These are phyloP conservation scores for Ischnura elegans DNA, from an alignment of 2,888 invertebrate species.

Conservation along the genomic window DNA sequence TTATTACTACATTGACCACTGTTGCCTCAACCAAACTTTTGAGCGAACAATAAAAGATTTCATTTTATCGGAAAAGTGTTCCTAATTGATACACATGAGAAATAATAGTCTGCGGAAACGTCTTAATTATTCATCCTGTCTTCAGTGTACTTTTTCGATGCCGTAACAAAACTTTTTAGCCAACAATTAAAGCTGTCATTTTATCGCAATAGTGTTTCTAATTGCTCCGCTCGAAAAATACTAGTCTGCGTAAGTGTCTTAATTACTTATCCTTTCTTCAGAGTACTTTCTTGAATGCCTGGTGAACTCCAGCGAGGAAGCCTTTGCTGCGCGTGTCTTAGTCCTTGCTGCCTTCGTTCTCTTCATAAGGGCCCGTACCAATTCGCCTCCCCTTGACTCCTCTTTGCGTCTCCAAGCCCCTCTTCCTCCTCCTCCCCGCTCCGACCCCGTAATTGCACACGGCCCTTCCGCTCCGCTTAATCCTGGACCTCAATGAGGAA, in stretches of 20 bases:
- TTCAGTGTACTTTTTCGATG: too few relatives aligned
- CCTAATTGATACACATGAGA: too few relatives aligned
- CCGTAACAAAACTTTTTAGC: too few relatives aligned
- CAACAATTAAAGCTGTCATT: too few relatives aligned
- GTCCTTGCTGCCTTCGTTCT: not conserved
- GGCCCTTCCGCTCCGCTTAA: conserved; percentile 56
- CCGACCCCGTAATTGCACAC: conserved; percentile 45
- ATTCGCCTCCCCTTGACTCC: not conserved
- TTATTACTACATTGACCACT: too few relatives aligned
- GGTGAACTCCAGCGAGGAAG: not conserved
- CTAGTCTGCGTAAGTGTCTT: not conserved
- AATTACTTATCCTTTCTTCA: not conserved
- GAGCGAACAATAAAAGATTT: too few relatives aligned
- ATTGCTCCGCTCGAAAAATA: too few relatives aligned
- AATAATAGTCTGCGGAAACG: too few relatives aligned
- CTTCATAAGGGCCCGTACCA: not conserved
- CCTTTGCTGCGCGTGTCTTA: not conserved
- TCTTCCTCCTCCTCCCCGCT: not conserved
- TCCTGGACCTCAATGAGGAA: conserved; percentile 66
- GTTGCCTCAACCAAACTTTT: too few relatives aligned
- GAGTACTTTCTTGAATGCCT: not conserved
- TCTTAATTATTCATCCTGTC: too few relatives aligned
- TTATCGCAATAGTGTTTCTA: too few relatives aligned
- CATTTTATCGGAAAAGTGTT: too few relatives aligned
- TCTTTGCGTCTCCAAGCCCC: not conserved